These are phyloP conservation scores for Trileptium ribeirensis DNA, from an alignment of 2,888 invertebrate genomes.

Conservation along the genomic window DNA sequence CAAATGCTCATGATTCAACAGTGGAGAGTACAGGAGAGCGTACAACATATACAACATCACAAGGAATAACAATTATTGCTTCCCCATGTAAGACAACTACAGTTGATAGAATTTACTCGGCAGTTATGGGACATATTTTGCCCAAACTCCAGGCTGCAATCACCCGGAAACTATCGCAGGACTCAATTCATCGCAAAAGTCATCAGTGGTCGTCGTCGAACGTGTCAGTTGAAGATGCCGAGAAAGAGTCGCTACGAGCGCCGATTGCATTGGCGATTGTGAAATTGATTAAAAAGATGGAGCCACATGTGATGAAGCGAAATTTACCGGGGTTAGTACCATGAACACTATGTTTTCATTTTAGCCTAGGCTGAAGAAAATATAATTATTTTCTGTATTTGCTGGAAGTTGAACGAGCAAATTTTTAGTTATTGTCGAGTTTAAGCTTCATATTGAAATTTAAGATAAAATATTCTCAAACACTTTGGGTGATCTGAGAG, in stretches of 20 bases:
- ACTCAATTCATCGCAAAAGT: not conserved
- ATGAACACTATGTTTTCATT: not conserved
- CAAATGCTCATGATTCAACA: too few relatives aligned
- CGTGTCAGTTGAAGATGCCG: not conserved
- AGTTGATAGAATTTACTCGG: not conserved
- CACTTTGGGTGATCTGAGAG: too few relatives aligned
- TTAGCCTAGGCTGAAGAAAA: not conserved
- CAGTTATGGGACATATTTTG: not conserved
- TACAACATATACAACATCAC: too few relatives aligned
- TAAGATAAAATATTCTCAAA: too few relatives aligned
- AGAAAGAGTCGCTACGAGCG: slow-evolving; percentile 72
- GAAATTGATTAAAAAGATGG: slow-evolving; percentile 78
- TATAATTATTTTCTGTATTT: not conserved
- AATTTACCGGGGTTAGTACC: slow-evolving; percentile 61
- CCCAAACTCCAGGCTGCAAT: not conserved
- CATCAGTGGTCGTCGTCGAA: not conserved
- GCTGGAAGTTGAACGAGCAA: too few relatives aligned
- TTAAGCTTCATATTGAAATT: too few relatives aligned
- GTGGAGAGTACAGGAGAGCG: too few relatives aligned
- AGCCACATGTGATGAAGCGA: slow-evolving; percentile 55
- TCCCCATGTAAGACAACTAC: too few relatives aligned
- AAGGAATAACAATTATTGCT: too few relatives aligned
- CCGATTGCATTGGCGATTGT: slow-evolving; percentile 87
- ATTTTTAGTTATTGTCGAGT: too few relatives aligned
- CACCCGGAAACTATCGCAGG: not conserved